Base-by-base conservation (phyloP, 2,888 invertebrate species). In the Acanthosoma haemorrhoidale region DNA sequence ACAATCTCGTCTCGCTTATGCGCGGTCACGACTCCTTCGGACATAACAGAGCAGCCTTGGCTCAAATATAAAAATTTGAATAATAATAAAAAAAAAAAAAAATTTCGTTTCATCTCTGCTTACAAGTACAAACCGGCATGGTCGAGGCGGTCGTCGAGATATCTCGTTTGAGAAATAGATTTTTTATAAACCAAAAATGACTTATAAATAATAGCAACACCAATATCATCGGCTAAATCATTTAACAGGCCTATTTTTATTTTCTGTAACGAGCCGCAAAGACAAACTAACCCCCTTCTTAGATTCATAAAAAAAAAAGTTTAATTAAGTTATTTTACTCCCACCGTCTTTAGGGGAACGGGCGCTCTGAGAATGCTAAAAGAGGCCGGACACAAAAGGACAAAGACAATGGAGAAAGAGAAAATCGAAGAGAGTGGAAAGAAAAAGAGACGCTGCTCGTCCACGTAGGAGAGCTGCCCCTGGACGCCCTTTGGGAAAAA, bases 241-340 rank as follows among this genome's bases (percentile, higher is more conserved):
- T n/a, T n/a, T n/a, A n/a, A n/a, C n/a, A n/a, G n/a, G n/a, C n/a
- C n/a, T n/a, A n/a, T n/a, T n/a, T n/a, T n/a, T n/a, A n/a, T n/a
- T n/a, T n/a, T n/a, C n/a, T n/a, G n/a, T n/a, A n/a, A n/a, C n/a
- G n/a, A 25, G 1, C 21, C 25, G 18, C 29, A n/a, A 13, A 25
- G 51, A 51, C 51, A 51, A 51, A 51, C 25, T 51, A 21, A 13
- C 43, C n/a, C 5, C 51, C 25, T 51, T 25, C 25, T 29, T 51
- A 25, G 4, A 1, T 51, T 25, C 5, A 9, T 4, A 9, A 8
- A 4, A 5, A 64, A 64, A 41, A 64, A 64, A 25, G 38, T 29
- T 39, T 64, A 64, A 64, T 64, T 64, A 64, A 64, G 64, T 64
- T 41, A 64, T 64, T 64, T 31, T 25, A 64, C 18, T 21, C 15